Evolutionary conservation across 30 jellyfish, hydroid and myxozoan species (phyloP).

Genomic region (Turritopsis rubra): DNA sequence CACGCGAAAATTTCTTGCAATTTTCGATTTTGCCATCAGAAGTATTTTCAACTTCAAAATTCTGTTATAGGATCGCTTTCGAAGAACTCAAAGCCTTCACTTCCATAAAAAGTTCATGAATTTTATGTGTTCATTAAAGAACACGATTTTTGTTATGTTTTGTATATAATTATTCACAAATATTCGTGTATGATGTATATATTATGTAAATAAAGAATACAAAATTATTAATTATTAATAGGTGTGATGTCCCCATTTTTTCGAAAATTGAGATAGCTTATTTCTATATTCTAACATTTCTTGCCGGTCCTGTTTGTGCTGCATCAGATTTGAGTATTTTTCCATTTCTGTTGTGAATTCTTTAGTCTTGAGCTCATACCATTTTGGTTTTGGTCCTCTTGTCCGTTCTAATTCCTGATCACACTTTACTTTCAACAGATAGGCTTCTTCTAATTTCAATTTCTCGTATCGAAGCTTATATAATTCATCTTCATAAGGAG

Average conservation of each 20-base stretch:
- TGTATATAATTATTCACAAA: not conserved
- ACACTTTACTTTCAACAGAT: slow-evolving; percentile 55
- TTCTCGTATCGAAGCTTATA: slow-evolving; percentile 45
- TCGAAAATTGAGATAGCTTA: slow-evolving; percentile 38
- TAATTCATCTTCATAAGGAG: slow-evolving; percentile 54
- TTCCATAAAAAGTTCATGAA: not conserved
- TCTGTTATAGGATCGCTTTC: not conserved
- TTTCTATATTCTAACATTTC: slow-evolving; percentile 44
- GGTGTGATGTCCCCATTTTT: slow-evolving; percentile 31
- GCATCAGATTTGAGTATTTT: slow-evolving; percentile 35
- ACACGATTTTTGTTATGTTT: not conserved
- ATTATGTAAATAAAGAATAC: not conserved
- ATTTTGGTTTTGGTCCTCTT: slow-evolving; percentile 77
- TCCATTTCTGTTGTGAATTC: slow-evolving; percentile 53
- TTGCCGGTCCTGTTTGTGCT: slow-evolving; percentile 34
- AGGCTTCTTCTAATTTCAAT: slow-evolving; percentile 74
- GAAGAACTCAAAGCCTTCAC: not conserved
- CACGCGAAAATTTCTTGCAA: not conserved
- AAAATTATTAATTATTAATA: not conserved
- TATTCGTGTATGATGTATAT: not conserved
- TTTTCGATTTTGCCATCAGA: too few species aligned
- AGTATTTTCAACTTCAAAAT: too few species aligned
- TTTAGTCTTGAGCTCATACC: slow-evolving; percentile 85
- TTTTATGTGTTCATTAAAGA: not conserved
- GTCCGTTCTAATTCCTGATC: slow-evolving; percentile 75